A percentile compares a stretch with the other conserved stretches of the same genome.
These are phyloP conservation scores for Dolichomitus sp. DNA, from an alignment of 2,888 invertebrate genomes.

Conservation along the genomic window DNA sequence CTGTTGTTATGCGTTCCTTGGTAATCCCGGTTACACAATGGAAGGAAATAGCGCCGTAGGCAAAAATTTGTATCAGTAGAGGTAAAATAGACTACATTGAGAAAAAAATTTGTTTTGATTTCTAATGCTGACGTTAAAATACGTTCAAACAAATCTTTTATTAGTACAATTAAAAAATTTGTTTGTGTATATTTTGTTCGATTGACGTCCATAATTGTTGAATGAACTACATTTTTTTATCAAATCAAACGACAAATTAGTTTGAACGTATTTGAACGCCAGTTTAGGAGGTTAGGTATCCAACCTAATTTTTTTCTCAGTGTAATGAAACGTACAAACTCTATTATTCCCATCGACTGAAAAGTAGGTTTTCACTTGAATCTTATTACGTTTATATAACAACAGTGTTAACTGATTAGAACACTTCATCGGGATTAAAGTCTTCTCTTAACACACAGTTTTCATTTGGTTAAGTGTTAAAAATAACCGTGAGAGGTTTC, in stretches of 20 bases:
- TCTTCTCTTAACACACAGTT: background rate
- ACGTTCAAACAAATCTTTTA: no score
- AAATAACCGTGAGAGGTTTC: constrained; percentile 15
- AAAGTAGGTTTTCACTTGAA: background rate
- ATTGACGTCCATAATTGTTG: no score
- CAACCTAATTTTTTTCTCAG: no score
- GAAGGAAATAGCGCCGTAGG: background rate
- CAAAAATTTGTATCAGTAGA: background rate
- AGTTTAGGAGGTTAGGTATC: no score
- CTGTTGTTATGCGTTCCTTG: no score
- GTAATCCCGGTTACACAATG: background rate
- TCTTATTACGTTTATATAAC: background rate
- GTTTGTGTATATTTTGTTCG: no score
- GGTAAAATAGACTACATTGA: background rate
- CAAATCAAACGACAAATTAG: no score
- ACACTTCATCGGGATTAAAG: background rate
- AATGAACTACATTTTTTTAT: no score
- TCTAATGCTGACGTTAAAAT: no score
- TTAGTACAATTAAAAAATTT: no score
- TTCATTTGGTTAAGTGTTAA: background rate
- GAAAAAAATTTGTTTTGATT: no score
- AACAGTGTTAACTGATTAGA: background rate
- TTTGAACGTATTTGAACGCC: no score
- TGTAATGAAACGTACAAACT: background rate
- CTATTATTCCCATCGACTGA: background rate